Base-by-base conservation (phyloP, 1,140 invertebrate species). In the Drosophila tristis region DNA sequence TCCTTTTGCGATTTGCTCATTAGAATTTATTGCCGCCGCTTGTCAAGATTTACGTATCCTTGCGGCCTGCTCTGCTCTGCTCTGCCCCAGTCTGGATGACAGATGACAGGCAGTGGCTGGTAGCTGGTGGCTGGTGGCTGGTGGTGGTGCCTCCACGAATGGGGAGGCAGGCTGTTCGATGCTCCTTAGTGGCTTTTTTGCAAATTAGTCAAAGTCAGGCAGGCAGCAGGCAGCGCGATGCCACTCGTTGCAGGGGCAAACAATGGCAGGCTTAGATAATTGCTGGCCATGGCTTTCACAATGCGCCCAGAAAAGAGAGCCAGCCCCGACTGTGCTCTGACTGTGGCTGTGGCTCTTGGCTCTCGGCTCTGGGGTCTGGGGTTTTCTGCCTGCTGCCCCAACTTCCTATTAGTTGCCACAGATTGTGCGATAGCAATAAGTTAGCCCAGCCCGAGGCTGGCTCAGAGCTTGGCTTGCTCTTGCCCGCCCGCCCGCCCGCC, bases 11-110 rank as follows among this genome's bases (percentile, higher is more conserved):
- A 87, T 87, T 89, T 87, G 82, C 82, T 87, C 82, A 87, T 87
- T 87, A 89, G 82, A 87, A 87, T 87, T 87, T 89, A 87, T 87
- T 82, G 84, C 82, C 74, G 84, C 82, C 71, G 82, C 84, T 89
- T 87, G 84, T 89, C 84, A 89, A 87, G 84, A 87, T 87, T 89
- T 87, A 87, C 84, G 84, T 87, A 87, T 87, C 84, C 84, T 87
- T 87, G 58, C 75, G 60, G 68, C 67, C 29, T 16, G 47, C 29
- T 13, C 48, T 47, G 58, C 50, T 26, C 42, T 57, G 5, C 44
- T 25, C 6, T 23, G 42, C 29, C 44, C 31, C 44, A 64, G 48
- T 63, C 67, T 73, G 71, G 58, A 79, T 87, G 84, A 87, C 82
- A 87, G 84, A 87, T 87, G 82, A 87, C 84, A 87, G 80, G 60